These are phyloP conservation scores for Hydrolagus colliei DNA, from an alignment of 2,797 vertebrate genomes.

Conservation along the genomic window DNA sequence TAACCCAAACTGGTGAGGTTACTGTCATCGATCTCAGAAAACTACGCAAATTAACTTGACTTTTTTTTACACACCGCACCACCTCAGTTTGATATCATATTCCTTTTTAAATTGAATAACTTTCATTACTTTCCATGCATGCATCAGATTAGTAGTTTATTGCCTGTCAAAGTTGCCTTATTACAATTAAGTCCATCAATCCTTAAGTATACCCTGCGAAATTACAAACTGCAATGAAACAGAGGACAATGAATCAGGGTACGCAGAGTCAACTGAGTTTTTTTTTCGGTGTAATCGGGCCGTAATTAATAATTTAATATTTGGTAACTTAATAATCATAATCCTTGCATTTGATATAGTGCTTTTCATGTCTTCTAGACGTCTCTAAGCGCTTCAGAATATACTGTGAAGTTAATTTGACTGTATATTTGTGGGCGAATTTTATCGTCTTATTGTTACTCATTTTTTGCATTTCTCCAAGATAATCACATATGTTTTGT, in stretches of 20 bases:
- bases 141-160: background rate
- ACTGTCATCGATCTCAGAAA: background rate
- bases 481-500: no score
- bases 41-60: background rate
- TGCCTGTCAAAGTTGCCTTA: background rate
- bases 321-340: background rate
- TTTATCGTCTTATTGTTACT: no score
- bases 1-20: background rate
- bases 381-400: no score
- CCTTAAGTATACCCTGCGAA: background rate
- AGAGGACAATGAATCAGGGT: background rate
- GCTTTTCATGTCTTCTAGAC: no score
- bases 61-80: background rate
- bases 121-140: background rate
- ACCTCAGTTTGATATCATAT: background rate
- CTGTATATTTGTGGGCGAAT: no score
- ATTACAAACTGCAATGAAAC: background rate
- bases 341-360: no score
- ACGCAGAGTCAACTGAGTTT: background rate
- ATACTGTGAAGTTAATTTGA: no score
- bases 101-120: slow-evolving; percentile 1
- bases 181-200: background rate
- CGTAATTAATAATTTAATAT: background rate
- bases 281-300: background rate
- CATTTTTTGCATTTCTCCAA: no score